Evolutionary conservation across 2,888 invertebrate species (phyloP).

Genomic region (Rhopalosiphum nymphaeae): DNA sequence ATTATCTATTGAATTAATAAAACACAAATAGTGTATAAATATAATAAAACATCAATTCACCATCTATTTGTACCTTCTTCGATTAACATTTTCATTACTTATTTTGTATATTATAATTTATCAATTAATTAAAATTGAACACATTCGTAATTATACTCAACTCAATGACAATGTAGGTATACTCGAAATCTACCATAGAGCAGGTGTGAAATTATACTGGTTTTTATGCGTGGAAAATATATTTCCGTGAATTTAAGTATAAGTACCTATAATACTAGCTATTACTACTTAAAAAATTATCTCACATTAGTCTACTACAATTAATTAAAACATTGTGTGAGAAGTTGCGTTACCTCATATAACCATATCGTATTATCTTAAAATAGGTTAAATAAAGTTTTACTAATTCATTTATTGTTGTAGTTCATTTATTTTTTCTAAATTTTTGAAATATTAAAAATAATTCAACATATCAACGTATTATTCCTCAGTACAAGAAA

Average conservation of each 20-base stretch:
- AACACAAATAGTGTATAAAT: background rate
- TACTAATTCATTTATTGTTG: background rate
- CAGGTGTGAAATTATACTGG: background rate
- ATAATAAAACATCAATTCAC: background rate
- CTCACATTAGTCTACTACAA: background rate
- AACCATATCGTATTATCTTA: background rate
- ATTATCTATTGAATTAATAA: background rate
- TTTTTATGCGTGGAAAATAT: background rate
- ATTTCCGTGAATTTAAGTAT: background rate
- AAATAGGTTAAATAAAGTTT: background rate
- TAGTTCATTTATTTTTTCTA: background rate
- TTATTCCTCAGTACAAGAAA: too few species aligned
- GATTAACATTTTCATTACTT: background rate
- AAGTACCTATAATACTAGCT: background rate
- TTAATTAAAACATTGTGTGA: conserved; percentile 6
- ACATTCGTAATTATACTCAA: background rate
- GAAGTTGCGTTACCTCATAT: background rate
- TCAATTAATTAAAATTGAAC: background rate
- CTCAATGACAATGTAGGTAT: background rate
- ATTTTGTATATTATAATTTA: background rate
- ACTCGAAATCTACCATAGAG: background rate
- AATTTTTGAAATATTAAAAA: too few species aligned
- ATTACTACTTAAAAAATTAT: background rate
- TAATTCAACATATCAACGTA: too few species aligned
- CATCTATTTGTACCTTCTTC: background rate